Base-by-base conservation (phyloP, 2,113 vertebrate species). In the Sinocyclocheilus anshuiensis region DNA sequence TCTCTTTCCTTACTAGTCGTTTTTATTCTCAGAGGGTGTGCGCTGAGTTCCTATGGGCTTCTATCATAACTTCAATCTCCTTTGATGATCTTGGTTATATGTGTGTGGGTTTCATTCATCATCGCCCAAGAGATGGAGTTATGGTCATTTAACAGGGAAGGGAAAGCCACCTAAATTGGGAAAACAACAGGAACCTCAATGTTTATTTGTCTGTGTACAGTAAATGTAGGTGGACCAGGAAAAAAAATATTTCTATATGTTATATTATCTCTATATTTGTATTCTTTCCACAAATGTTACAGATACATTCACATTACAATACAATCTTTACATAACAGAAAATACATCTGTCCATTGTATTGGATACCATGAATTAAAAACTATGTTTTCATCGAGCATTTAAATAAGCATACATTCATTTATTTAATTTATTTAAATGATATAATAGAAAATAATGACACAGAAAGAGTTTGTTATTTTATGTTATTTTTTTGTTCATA, bases 171-270 rank as follows among this genome's bases (percentile, higher is more conserved):
- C 53, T 81, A 67, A 71, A 77, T 50, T 57, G 6, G 81, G 29
- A 33, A 85, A 87, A 87, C 74, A 83, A 79, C 87, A 84, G 79
- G 42, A 88, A 84, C 57, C 26, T 53, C 26, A 4, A 29, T 88
- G 65, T 87, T 81, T 84, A 82, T 83, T 55, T 83, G n/a, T 61
- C 57, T 77, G 75, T 55, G 16, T 42, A 4, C 77, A 61, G 55
- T 81, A 45, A 59, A 80, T 80, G 55, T 36, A 11, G 20, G 55
- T 59, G 20, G 42, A 50, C 22, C 75, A 18, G 12, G 4, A 29
- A 75, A 75, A 50, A 4, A 22, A 18, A 45, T 26, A 9, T 9
- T 42, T 9, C 42, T 42, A 42, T 9, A 50, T 48, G 65, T 18
- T 69, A 69, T 75, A 5, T 24, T 76, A 76, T 76, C 42, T 45